Percentiles rank a stretch among this genome's conserved stretches.
These are phyloP conservation scores for Noctua fimbriata DNA, from an alignment of 2,888 invertebrate species.

Conservation along the genomic window DNA sequence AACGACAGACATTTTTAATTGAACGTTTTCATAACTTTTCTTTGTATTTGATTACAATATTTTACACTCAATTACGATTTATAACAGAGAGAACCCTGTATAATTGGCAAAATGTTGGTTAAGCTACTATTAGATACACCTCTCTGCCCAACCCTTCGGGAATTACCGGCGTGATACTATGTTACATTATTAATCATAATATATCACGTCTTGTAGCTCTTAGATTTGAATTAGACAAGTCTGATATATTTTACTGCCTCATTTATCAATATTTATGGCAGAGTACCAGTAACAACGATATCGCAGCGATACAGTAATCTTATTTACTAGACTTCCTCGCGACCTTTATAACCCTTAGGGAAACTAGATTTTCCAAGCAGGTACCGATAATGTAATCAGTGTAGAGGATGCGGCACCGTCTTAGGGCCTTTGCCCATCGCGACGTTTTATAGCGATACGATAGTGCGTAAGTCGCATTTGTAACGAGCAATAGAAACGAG, in stretches of 20 bases:
- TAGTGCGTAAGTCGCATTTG: neutral
- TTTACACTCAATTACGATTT: too few relatives aligned
- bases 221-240: neutral
- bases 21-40: too few relatives aligned
- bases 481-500: too few relatives aligned
- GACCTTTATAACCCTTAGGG: constrained; percentile 26
- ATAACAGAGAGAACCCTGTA: too few relatives aligned
- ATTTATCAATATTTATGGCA: neutral
- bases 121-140: neutral
- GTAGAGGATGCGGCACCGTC: neutral
- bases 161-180: neutral
- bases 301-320: neutral
- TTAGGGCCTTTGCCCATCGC: neutral
- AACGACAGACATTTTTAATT: too few relatives aligned
- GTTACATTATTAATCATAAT: neutral
- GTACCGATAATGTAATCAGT: constrained; percentile 40
- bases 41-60: too few relatives aligned
- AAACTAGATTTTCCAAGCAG: constrained; percentile 34
- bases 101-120: neutral
- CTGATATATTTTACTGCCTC: neutral
- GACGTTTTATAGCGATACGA: neutral
- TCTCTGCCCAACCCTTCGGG: neutral
- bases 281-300: neutral
- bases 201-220: neutral
- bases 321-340: constrained; percentile 13